Percentiles rank a stretch among this genome's conserved stretches.
These are phyloP conservation scores for Graptemys geographica DNA, from an alignment of 2,797 vertebrate species.

Conservation along the genomic window DNA sequence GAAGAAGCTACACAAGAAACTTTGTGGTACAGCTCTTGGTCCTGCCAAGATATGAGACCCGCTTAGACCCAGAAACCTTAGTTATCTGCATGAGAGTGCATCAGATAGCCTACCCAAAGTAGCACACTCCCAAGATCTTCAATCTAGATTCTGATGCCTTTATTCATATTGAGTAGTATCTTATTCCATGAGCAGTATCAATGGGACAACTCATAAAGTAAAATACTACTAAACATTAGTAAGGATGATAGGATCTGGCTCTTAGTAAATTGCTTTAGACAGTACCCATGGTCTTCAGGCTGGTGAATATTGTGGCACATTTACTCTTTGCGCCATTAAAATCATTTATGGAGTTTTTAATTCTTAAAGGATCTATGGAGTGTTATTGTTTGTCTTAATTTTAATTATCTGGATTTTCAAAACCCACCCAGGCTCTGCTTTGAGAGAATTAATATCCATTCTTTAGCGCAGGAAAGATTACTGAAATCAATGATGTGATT, in stretches of 20 bases:
- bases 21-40: background rate
- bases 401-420: constrained; percentile 66
- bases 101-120: background rate
- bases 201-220: background rate
- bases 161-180: background rate
- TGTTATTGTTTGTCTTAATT: constrained; percentile 70
- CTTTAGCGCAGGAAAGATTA: constrained; percentile 73
- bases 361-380: constrained; percentile 8
- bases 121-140: background rate
- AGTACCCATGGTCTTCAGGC: background rate
- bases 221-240: background rate
- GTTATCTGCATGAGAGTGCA: background rate
- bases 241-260: background rate
- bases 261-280: background rate
- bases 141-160: background rate
- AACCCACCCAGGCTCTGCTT: constrained; percentile 40
- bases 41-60: background rate
- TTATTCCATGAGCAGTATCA: background rate
- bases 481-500: constrained; percentile 80
- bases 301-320: background rate
- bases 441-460: constrained; percentile 74
- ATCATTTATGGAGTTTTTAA: background rate
- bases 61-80: background rate
- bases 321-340: background rate
- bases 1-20: background rate